Evolutionary conservation across 2,888 invertebrate species (phyloP).

Genomic region (Carabus problematicus): DNA sequence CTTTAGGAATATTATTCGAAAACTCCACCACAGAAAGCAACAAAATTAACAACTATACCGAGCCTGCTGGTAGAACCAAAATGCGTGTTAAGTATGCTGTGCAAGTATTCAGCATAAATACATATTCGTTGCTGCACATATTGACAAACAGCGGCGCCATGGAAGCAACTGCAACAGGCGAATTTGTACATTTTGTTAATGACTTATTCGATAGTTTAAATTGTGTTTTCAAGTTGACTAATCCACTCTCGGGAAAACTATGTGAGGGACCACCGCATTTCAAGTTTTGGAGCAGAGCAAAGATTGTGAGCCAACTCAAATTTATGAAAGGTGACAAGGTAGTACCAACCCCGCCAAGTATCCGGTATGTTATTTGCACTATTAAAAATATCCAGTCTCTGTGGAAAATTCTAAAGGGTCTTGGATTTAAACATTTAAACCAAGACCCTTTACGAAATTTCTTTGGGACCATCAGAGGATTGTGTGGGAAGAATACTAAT

Average conservation of each 20-base stretch:
- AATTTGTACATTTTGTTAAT: slow-evolving; percentile 9
- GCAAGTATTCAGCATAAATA: no score
- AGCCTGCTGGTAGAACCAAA: no score
- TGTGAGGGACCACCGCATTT: slow-evolving; percentile 1
- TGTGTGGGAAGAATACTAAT: background rate
- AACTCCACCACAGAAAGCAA: no score
- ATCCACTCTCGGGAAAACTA: no score
- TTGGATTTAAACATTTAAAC: background rate
- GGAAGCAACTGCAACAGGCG: background rate
- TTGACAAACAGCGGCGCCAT: background rate
- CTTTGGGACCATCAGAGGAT: background rate
- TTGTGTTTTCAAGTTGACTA: background rate
- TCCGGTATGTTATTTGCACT: background rate
- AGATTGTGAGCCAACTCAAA: background rate
- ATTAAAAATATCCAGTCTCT: background rate
- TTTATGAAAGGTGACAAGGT: background rate
- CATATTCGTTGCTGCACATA: no score
- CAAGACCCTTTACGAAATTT: background rate
- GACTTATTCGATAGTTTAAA: slow-evolving; percentile 12
- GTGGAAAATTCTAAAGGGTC: background rate
- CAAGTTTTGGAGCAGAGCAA: slow-evolving; percentile 9
- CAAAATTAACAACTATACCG: no score
- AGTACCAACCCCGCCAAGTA: background rate
- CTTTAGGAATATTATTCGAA: no score
- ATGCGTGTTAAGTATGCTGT: no score